These are phyloP conservation scores for Leistus spinibarbis DNA, from an alignment of 2,888 invertebrate genomes.

Conservation along the genomic window DNA sequence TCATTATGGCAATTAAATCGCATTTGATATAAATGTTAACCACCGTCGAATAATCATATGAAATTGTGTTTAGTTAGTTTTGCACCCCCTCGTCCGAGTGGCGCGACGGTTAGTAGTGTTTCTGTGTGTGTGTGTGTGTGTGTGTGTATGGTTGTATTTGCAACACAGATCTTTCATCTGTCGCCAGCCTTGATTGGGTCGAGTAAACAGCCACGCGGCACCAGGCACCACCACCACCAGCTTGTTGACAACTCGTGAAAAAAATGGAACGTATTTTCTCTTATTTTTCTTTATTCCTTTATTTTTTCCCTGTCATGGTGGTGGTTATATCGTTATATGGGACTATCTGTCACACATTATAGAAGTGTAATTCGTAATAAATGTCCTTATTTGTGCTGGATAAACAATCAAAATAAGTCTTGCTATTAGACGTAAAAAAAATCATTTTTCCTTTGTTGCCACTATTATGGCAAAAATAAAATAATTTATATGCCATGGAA, in stretches of 20 bases:
- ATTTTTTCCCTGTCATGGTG: not conserved
- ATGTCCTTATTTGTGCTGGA: not conserved
- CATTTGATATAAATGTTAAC: not conserved
- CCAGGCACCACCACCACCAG: conserved; percentile 6
- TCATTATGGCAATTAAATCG: not conserved
- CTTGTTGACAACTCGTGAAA: conserved; percentile 24
- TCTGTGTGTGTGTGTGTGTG: no score
- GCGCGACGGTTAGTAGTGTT: conserved; percentile 1
- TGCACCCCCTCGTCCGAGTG: not conserved
- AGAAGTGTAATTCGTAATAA: not conserved
- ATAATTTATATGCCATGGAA: no score
- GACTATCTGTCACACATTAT: not conserved
- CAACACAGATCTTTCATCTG: conserved; percentile 22
- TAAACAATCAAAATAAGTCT: not conserved
- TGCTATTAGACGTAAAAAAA: no score
- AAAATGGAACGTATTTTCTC: conserved; percentile 1
- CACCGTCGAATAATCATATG: not conserved
- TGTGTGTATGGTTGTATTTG: conserved; percentile 8
- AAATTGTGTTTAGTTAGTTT: not conserved
- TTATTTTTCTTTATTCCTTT: conserved; percentile 9
- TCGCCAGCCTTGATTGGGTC: conserved; percentile 9
- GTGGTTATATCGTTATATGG: not conserved
- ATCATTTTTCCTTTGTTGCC: not conserved
- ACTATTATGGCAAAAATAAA: not conserved
- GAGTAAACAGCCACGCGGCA: conserved; percentile 22